Base-by-base conservation (phyloP, 2,888 invertebrate genomes). In the Merodon equestris region DNA sequence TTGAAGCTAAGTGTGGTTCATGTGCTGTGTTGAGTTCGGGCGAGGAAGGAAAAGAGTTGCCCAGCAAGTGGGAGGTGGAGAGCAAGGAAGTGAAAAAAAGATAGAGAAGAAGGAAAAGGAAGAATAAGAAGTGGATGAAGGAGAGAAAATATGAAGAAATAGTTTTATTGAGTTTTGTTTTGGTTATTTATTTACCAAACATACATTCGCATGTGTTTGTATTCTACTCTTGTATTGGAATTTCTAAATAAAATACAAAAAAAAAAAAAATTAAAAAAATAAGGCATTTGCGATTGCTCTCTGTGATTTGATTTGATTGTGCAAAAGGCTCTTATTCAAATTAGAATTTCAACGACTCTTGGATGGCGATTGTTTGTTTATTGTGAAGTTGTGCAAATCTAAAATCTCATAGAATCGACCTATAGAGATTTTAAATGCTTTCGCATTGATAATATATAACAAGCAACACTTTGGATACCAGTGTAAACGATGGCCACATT, bases 401-500 rank as follows among this genome's bases (percentile, higher is more conserved):
- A 27, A 60, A 63, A 53, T 63, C 63, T 63, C 63, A 12, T 53
- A 51, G 63, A 27, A 15, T 61, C 27, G 1, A 19, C 27, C 42
- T 51, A 36, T 53, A 18, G 53, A 64, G 63, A 34, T 64, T 56
- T 66, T 44, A 27, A 70, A 58, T 66, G 64, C 58, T 72, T 50
- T 10, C 40, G 47, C 47, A 17, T 54, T 60, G 47, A 44, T 60
- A 27, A 27, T 27, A 27, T 57, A 66, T 51, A 57, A 42, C n/a
- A 61, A 72, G 64, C 57, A 72, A 81, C 66, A 66, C 10, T 58
- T 63, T 75, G 81, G 60, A 86, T 83, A 86, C 87, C 85, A 87
- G 87, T 88, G 88, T 87, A 83, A 87, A 88, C 86, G 84, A 97
- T 97, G 97, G 96, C 97, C 92, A 96, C 96, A 90, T 93, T 97